A percentile compares a stretch with the other conserved stretches of the same genome.
These are phyloP conservation scores for Nemotelus pantherinus DNA, from an alignment of 2,888 invertebrate species.

Conservation along the genomic window DNA sequence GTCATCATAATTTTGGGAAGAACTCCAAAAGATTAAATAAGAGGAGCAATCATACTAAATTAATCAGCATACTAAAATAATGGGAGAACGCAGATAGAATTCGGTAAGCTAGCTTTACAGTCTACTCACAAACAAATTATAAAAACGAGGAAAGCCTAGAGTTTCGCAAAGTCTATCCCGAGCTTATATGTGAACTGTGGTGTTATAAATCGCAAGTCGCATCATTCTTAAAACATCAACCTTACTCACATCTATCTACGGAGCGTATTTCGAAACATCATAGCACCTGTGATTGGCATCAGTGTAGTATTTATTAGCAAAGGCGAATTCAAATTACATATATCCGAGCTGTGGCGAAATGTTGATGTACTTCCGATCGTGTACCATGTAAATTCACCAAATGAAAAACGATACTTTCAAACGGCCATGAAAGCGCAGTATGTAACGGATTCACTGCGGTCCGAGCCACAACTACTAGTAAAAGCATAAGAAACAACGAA, in stretches of 20 bases:
- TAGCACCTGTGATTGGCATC: slow-evolving; percentile 64
- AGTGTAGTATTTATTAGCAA: slow-evolving; percentile 63
- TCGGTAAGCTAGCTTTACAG: too few relatives aligned
- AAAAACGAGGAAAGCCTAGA: too few relatives aligned
- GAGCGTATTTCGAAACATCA: slow-evolving; percentile 63
- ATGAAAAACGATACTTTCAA: slow-evolving; percentile 65
- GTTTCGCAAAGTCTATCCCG: slow-evolving; percentile 62
- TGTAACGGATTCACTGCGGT: slow-evolving; percentile 64
- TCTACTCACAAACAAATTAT: too few relatives aligned
- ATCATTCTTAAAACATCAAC: slow-evolving; percentile 62
- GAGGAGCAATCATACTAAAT: too few relatives aligned
- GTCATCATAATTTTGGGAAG: too few relatives aligned
- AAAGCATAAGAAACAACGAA: too few relatives aligned
- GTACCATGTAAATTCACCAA: slow-evolving; percentile 64
- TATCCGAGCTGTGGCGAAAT: slow-evolving; percentile 64
- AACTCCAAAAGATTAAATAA: too few relatives aligned
- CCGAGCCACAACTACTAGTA: slow-evolving; percentile 63
- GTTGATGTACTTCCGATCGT: slow-evolving; percentile 64
- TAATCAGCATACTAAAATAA: too few relatives aligned
- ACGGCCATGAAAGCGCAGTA: slow-evolving; percentile 65
- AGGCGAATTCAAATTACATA: slow-evolving; percentile 64
- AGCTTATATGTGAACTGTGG: slow-evolving; percentile 64
- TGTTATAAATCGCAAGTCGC: slow-evolving; percentile 60
- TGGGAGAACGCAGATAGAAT: too few relatives aligned
- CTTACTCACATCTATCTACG: slow-evolving; percentile 63